These are phyloP conservation scores for Aplidium turbinatum DNA, from an alignment of 23 tunicate species.

Conservation along the genomic window DNA sequence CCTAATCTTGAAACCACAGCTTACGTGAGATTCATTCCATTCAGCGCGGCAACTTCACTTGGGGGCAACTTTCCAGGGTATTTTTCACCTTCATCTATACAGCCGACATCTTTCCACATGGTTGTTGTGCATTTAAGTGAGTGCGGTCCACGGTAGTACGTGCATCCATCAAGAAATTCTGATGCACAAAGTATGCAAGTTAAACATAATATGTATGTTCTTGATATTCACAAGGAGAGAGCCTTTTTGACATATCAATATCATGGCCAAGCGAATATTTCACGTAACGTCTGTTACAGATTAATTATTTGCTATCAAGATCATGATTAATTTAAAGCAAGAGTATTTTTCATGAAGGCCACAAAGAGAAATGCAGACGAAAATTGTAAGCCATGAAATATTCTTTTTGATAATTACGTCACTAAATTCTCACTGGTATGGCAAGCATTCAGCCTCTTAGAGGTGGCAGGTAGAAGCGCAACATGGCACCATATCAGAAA, in stretches of 20 bases:
- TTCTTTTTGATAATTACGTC: too few relatives aligned
- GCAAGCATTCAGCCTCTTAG: too few relatives aligned
- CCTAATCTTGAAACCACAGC: too few relatives aligned
- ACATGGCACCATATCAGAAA: not conserved
- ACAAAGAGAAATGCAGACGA: not conserved
- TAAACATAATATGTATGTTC: not conserved
- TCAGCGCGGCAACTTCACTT: too few relatives aligned
- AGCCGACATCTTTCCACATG: not conserved
- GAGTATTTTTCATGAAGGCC: not conserved
- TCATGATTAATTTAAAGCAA: too few relatives aligned
- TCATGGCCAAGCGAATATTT: too few relatives aligned
- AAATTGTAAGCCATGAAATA: not conserved
- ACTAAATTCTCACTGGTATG: too few relatives aligned
- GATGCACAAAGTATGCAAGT: not conserved
- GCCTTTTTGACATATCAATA: too few relatives aligned
- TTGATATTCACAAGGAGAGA: too few relatives aligned
- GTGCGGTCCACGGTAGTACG: conserved; percentile 1
- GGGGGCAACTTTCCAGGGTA: conserved; percentile 1
- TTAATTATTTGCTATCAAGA: too few relatives aligned
- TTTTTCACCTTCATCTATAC: conserved; percentile 6
- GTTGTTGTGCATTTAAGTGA: not conserved
- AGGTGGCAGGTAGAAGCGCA: not conserved
- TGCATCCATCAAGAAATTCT: conserved; percentile 5
- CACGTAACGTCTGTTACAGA: too few relatives aligned
- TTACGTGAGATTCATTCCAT: too few relatives aligned